Evolutionary conservation across 2,888 invertebrate genomes (phyloP).

Genomic region (Drosophila atripex): DNA sequence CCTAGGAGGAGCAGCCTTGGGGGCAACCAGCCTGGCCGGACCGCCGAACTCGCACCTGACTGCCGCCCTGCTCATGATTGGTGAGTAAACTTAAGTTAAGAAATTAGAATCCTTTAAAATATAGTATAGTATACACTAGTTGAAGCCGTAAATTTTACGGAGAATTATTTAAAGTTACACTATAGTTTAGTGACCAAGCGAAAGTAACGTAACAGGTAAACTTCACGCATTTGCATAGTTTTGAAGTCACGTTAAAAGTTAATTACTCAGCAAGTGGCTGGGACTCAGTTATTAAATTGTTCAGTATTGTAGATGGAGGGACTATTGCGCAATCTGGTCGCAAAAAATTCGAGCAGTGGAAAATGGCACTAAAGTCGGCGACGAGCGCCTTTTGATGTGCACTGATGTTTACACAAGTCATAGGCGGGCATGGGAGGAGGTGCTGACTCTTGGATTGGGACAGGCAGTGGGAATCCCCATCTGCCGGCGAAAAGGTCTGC

Average conservation of each 20-base stretch:
- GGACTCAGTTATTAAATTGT: not conserved
- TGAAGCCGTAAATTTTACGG: not conserved
- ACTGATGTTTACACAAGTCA: constrained; percentile 64
- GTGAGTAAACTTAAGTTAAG: constrained; percentile 63
- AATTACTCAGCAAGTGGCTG: constrained; percentile 1
- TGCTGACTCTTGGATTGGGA: not conserved
- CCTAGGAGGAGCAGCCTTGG: constrained; percentile 83
- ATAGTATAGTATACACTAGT: not conserved
- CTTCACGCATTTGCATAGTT: not conserved
- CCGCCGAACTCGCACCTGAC: constrained; percentile 84
- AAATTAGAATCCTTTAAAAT: not conserved
- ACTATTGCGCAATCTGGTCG: constrained; percentile 45
- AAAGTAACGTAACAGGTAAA: not conserved
- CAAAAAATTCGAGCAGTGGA: constrained; percentile 58
- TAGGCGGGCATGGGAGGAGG: constrained; percentile 14
- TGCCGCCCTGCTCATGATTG: constrained; percentile 84
- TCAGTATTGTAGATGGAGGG: not conserved
- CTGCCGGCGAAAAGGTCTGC: constrained; percentile 35
- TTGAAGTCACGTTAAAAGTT: not conserved
- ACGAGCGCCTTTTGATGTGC: constrained; percentile 44
- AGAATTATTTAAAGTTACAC: not conserved
- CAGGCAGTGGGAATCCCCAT: constrained; percentile 14
- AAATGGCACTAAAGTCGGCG: constrained; percentile 50
- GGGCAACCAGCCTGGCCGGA: constrained; percentile 83
- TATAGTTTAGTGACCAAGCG: not conserved